phyloP scores from a whole-genome alignment of 2,888 invertebrate species.

The Drosophila lutescens region DNA sequence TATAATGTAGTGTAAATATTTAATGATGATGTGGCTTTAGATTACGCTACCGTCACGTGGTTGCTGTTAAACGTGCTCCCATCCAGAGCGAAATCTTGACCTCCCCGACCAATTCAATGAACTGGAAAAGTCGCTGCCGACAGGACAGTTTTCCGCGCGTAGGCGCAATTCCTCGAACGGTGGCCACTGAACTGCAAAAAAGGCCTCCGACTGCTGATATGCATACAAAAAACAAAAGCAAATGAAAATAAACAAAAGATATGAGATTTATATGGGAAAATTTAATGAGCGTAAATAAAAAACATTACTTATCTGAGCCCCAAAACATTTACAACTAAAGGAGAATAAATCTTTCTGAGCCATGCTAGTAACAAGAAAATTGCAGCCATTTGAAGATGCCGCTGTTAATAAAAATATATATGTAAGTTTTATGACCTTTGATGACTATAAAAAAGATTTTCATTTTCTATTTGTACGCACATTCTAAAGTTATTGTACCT shows the following conservation, averaged over 20 bases:
- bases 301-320: conserved; percentile 8
- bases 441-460: background rate
- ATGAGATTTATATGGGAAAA: conserved; percentile 26
- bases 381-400: background rate
- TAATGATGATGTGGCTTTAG: conserved; percentile 76
- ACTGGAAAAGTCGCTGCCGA: conserved; percentile 56
- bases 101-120: conserved; percentile 65
- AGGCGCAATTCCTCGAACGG: conserved; percentile 29
- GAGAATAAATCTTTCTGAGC: conserved; percentile 1
- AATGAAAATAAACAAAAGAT: conserved; percentile 24
- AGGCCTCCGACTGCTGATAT: conserved; percentile 30
- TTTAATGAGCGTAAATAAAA: conserved; percentile 39
- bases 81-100: conserved; percentile 15
- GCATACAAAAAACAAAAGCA: conserved; percentile 37
- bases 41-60: conserved; percentile 67
- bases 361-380: conserved; percentile 8
- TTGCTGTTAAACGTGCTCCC: conserved; percentile 61
- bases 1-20: conserved; percentile 80
- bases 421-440: background rate
- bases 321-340: conserved; percentile 5
- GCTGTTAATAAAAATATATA: background rate
- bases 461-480: background rate
- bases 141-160: conserved; percentile 35
- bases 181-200: conserved; percentile 41
- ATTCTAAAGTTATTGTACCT: background rate